Conservation (phyloP, 2,888 invertebrate species). For the Trachelus troglodyta region DNA sequence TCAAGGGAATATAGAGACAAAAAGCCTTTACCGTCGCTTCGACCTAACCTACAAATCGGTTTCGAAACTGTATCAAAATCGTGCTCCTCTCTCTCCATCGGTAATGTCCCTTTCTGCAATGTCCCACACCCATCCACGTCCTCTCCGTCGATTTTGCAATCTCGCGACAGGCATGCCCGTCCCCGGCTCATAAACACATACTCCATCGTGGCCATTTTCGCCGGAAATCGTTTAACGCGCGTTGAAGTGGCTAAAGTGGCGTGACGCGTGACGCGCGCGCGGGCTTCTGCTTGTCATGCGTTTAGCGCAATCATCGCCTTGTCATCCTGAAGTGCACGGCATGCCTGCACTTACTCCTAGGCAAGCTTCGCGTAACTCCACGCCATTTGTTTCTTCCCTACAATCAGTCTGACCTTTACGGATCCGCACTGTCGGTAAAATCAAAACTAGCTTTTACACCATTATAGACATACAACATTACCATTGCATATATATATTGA, state of each 20-base stretch:
- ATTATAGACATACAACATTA: background rate
- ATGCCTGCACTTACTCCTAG: slow-evolving; percentile 29
- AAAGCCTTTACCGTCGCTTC: background rate
- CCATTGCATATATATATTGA: background rate
- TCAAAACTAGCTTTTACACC: too few relatives aligned
- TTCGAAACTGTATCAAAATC: background rate
- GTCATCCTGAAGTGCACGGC: slow-evolving; percentile 50
- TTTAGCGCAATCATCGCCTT: slow-evolving; percentile 61
- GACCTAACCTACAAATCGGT: background rate
- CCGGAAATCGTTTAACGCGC: slow-evolving; percentile 64
- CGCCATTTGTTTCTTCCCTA: background rate
- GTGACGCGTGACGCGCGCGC: slow-evolving; percentile 62
- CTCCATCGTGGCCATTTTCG: slow-evolving; percentile 52
- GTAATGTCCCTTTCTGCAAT: background rate
- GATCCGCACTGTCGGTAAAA: background rate
- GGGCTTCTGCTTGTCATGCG: slow-evolving; percentile 53
- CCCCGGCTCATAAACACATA: slow-evolving; percentile 30
- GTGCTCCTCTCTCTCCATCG: background rate
- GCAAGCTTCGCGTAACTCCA: background rate
- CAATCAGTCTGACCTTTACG: background rate
- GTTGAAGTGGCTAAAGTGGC: slow-evolving; percentile 63
- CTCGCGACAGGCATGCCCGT: background rate
- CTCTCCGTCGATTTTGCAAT: background rate
- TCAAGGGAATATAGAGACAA: background rate
- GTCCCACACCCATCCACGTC: background rate